Evolutionary conservation across 2,113 vertebrate species (phyloP).

Genomic region (Odocoileus hemionus): DNA sequence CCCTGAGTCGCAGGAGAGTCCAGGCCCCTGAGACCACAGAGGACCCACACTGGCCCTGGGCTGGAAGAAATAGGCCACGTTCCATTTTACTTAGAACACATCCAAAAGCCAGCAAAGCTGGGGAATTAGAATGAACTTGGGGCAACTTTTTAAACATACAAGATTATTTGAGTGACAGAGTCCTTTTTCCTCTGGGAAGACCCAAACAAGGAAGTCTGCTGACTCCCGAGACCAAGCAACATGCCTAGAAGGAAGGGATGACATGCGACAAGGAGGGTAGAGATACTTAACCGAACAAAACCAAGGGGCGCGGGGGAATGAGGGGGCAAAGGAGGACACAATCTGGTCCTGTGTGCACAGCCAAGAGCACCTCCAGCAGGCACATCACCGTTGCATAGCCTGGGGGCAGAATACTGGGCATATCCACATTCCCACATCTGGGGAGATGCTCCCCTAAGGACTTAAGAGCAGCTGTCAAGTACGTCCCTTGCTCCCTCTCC

Average conservation of each 20-base stretch:
- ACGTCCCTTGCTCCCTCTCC: background rate
- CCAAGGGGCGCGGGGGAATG: background rate
- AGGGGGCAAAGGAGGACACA: accelerated
- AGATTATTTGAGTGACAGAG: background rate
- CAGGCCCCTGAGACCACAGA: background rate
- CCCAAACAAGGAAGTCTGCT: too few relatives aligned
- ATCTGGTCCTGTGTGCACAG: background rate
- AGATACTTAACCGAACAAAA: background rate
- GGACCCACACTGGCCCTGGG: background rate
- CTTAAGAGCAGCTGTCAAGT: background rate
- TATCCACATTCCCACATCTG: background rate
- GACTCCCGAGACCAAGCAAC: background rate
- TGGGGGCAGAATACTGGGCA: background rate
- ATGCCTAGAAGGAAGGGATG: background rate
- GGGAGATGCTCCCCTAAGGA: too few relatives aligned
- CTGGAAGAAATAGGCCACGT: background rate
- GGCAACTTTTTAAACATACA: background rate
- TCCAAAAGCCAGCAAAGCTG: background rate
- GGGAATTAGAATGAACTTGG: background rate
- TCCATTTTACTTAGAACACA: background rate
- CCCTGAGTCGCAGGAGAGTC: accelerated
- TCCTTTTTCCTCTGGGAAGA: background rate
- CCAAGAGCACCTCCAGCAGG: background rate
- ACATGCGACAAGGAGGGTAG: background rate
- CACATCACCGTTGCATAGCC: background rate